A percentile compares a stretch with the other conserved stretches of the same genome.
Evolutionary conservation across 1,140 invertebrate species (phyloP).

Genomic region (Reticulitermes speratus): DNA sequence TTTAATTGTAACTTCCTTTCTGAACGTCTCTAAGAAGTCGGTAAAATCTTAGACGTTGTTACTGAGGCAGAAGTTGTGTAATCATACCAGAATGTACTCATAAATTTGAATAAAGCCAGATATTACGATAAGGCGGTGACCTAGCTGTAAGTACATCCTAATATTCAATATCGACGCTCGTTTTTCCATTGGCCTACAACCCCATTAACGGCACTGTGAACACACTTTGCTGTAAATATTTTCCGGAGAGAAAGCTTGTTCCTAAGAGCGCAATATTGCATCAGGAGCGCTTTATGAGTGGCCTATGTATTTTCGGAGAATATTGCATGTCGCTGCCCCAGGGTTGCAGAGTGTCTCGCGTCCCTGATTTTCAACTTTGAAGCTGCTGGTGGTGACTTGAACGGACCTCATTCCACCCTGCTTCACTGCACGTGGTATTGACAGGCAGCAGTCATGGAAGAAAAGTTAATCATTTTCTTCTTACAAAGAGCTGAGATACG

Average conservation of each 20-base stretch:
- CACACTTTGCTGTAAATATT: too few species aligned
- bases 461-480: constrained; percentile 14
- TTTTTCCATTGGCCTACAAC: not conserved
- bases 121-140: too few species aligned
- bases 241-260: too few species aligned
- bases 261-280: not conserved
- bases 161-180: not conserved
- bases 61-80: too few species aligned
- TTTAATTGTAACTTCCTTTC: too few species aligned
- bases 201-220: not conserved
- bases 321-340: constrained; percentile 7
- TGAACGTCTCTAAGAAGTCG: too few species aligned
- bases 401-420: not conserved
- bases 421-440: constrained; percentile 8
- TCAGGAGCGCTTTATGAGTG: not conserved
- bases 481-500: not conserved
- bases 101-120: too few species aligned
- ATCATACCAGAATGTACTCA: too few species aligned
- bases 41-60: too few species aligned
- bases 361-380: not conserved
- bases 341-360: not conserved
- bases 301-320: not conserved
- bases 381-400: not conserved
- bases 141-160: too few species aligned
- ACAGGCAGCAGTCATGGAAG: constrained; percentile 1